phyloP scores from a whole-genome alignment of 2,113 vertebrate genomes.

The Gambusia holbrooki region DNA sequence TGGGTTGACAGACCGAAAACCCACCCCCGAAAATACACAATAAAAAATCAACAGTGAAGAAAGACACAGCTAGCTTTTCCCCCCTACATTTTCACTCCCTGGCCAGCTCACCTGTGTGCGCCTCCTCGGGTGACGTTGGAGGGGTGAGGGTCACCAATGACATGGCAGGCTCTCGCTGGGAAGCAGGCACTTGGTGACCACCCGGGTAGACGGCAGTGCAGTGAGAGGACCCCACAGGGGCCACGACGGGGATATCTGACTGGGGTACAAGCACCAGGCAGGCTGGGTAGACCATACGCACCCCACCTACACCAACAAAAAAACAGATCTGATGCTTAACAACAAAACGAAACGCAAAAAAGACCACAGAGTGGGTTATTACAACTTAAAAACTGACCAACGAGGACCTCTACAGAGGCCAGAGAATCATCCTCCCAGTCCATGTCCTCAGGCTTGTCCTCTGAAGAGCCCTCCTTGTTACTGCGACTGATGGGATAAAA shows the following conservation, averaged over 20 bases:
- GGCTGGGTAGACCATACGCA: conserved; percentile 97
- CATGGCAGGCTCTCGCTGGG: conserved; percentile 95
- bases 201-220: conserved; percentile 89
- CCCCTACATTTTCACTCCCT: background rate
- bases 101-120: conserved; percentile 87
- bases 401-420: conserved; percentile 97
- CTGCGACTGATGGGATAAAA: conserved; percentile 95
- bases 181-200: conserved; percentile 95
- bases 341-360: background rate
- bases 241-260: conserved; percentile 91
- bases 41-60: background rate
- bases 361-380: too few species aligned
- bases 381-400: conserved; percentile 82
- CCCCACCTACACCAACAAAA: conserved; percentile 84
- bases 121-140: conserved; percentile 96
- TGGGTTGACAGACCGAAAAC: background rate
- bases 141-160: conserved; percentile 97
- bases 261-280: conserved; percentile 96
- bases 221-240: conserved; percentile 88
- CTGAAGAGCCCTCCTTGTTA: conserved; percentile 85
- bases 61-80: background rate
- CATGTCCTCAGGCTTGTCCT: conserved; percentile 93
- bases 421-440: conserved; percentile 98
- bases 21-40: too few species aligned
- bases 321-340: background rate